Evolutionary conservation across 2,113 vertebrate genomes (phyloP).

Genomic region (Sus scrofa): DNA sequence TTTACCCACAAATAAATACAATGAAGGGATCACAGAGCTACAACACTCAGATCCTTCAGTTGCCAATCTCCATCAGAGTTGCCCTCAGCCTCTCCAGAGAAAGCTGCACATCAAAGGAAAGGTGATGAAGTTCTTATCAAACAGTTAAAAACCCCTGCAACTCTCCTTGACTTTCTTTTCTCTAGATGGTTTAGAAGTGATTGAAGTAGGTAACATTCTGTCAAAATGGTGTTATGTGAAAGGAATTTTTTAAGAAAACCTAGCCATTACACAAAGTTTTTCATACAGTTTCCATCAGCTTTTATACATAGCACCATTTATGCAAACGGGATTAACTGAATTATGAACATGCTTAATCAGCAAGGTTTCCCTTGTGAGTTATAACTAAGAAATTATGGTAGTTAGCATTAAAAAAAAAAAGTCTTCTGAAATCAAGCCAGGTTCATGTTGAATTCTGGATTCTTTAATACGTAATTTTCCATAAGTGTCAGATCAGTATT

Average conservation of each 20-base stretch:
- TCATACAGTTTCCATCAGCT: slow-evolving; percentile 19
- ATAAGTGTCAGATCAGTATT: background rate
- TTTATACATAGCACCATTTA: slow-evolving; percentile 23
- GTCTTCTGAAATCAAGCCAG: background rate
- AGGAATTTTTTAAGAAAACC: slow-evolving; percentile 68
- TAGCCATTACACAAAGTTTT: background rate
- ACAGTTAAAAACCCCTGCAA: slow-evolving; percentile 52
- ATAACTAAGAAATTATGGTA: background rate
- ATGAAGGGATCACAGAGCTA: slow-evolving; percentile 9
- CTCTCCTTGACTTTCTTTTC: slow-evolving; percentile 52
- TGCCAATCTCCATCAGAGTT: background rate
- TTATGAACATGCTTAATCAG: background rate
- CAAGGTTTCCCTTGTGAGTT: background rate
- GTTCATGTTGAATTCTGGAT: background rate
- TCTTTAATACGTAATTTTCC: background rate
- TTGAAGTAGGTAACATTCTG: slow-evolving; percentile 61
- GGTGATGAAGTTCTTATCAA: slow-evolving; percentile 55
- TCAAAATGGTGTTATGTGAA: slow-evolving; percentile 68
- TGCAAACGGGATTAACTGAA: slow-evolving; percentile 9
- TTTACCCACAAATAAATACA: slow-evolving; percentile 49
- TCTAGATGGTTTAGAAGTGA: slow-evolving; percentile 62
- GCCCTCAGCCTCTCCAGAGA: slow-evolving; percentile 49
- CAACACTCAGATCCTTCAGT: background rate
- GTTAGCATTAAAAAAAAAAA: background rate
- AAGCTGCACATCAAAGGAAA: slow-evolving; percentile 68